These are phyloP conservation scores for Glossophaga mutica DNA, from an alignment of 2,797 vertebrate species.

Conservation along the genomic window DNA sequence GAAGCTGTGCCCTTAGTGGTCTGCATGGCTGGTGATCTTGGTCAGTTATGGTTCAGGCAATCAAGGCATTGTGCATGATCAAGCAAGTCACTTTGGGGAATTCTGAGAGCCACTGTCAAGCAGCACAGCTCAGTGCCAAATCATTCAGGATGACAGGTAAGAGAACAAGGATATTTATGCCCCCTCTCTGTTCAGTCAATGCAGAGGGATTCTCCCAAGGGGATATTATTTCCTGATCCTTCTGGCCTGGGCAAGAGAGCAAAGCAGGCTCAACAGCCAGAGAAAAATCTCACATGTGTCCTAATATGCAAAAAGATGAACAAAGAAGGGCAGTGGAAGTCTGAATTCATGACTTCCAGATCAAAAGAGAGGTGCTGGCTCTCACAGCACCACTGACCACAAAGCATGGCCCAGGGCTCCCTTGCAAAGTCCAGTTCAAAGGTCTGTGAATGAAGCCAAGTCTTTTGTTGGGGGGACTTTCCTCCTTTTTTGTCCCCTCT, in stretches of 20 bases:
- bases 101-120: not conserved
- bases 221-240: not conserved
- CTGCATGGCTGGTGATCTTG: rapidly evolving
- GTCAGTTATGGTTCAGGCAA: not conserved
- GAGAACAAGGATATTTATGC: not conserved
- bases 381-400: not conserved
- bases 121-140: not conserved
- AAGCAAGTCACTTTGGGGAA: not conserved
- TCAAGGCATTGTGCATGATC: not conserved
- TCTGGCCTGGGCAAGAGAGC: not conserved
- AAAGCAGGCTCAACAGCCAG: not conserved
- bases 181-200: not conserved
- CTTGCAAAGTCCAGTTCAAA: not conserved
- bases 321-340: not conserved
- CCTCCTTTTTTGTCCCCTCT: not conserved
- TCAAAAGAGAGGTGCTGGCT: no score
- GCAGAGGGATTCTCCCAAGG: not conserved
- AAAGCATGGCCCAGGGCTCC: rapidly evolving
- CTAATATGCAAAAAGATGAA: not conserved
- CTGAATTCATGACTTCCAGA: not conserved
- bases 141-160: not conserved
- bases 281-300: not conserved
- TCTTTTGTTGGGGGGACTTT: not conserved
- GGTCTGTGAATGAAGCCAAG: not conserved
- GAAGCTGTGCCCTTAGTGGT: not conserved